A percentile compares a stretch with the other conserved stretches of the same genome.
phyloP scores from a whole-genome alignment of 2,888 invertebrate species.

The Drosophila demipolita region DNA sequence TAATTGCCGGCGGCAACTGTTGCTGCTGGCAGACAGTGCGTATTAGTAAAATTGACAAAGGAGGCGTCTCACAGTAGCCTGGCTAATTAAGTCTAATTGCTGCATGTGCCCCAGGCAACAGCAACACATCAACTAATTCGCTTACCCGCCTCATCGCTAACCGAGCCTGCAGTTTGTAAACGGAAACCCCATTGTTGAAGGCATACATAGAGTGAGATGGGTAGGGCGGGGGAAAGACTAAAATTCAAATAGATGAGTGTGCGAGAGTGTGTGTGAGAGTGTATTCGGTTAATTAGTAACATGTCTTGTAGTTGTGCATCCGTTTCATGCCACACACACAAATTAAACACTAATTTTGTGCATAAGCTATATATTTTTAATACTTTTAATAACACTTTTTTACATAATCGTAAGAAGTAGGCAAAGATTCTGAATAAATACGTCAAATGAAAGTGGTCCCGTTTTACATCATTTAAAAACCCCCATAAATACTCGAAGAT shows the following conservation, averaged over 20 bases:
- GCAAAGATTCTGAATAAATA: neutral
- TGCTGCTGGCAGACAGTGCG: constrained; percentile 23
- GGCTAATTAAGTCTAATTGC: constrained; percentile 69
- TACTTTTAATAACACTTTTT: neutral
- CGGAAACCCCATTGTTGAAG: neutral
- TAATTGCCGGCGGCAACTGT: constrained; percentile 32
- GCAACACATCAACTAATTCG: constrained; percentile 59
- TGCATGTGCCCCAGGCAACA: constrained; percentile 29
- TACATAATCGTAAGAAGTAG: neutral
- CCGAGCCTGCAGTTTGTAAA: constrained; percentile 4
- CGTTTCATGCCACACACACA: neutral
- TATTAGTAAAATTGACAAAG: constrained; percentile 47
- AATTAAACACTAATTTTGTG: neutral
- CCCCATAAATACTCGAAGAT: no score
- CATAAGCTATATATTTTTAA: neutral
- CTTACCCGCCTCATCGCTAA: constrained; percentile 10
- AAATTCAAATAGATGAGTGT: neutral
- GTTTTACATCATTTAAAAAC: no score
- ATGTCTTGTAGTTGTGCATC: constrained; percentile 10
- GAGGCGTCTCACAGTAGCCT: constrained; percentile 21
- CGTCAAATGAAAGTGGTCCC: neutral
- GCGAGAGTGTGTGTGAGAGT: neutral
- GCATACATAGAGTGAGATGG: neutral
- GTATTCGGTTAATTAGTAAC: constrained; percentile 1
- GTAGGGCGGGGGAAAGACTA: no score